These are phyloP conservation scores for Euura saliciscinereae DNA, from an alignment of 1,140 invertebrate genomes.

Conservation along the genomic window DNA sequence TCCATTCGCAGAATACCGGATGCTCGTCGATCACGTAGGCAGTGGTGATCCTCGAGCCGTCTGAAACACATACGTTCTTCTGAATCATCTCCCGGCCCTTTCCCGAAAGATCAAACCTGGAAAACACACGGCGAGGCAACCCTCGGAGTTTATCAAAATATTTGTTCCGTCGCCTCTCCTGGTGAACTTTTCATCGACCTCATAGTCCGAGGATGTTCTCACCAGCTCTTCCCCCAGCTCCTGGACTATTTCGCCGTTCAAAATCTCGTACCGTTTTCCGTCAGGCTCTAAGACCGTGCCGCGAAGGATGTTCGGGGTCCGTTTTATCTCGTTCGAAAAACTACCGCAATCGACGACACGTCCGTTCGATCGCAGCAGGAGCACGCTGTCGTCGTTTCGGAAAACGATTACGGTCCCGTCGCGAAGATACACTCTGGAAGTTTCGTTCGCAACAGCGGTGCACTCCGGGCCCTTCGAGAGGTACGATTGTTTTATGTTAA, in stretches of 20 bases:
- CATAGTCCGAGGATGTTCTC: constrained; percentile 59
- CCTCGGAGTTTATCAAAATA: constrained; percentile 59
- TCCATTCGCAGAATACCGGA: constrained; percentile 42
- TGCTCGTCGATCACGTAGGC: constrained; percentile 53
- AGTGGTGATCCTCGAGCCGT: constrained; percentile 61
- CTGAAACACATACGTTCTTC: constrained; percentile 32
- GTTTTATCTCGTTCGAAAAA: constrained; percentile 9
- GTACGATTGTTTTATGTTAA: constrained; percentile 60
- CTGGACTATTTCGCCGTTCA: constrained; percentile 38
- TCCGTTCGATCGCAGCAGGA: constrained; percentile 43
- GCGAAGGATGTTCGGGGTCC: constrained; percentile 21
- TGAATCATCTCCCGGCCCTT: background rate
- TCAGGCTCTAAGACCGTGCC: constrained; percentile 44
- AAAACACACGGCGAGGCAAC: constrained; percentile 55
- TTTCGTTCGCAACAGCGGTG: constrained; percentile 29
- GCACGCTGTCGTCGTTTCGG: constrained; percentile 33
- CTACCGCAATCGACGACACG: constrained; percentile 32
- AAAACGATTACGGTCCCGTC: constrained; percentile 47
- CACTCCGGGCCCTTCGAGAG: constrained; percentile 23
- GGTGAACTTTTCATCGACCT: constrained; percentile 60
- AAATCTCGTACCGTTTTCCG: constrained; percentile 41
- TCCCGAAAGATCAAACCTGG: constrained; percentile 28
- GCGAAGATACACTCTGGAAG: constrained; percentile 44
- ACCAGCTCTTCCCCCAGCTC: constrained; percentile 58
- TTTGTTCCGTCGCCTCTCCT: constrained; percentile 61